Conservation (phyloP, 53 echinoderm and acorn worm genomes). For the Pentamera pediparva region DNA sequence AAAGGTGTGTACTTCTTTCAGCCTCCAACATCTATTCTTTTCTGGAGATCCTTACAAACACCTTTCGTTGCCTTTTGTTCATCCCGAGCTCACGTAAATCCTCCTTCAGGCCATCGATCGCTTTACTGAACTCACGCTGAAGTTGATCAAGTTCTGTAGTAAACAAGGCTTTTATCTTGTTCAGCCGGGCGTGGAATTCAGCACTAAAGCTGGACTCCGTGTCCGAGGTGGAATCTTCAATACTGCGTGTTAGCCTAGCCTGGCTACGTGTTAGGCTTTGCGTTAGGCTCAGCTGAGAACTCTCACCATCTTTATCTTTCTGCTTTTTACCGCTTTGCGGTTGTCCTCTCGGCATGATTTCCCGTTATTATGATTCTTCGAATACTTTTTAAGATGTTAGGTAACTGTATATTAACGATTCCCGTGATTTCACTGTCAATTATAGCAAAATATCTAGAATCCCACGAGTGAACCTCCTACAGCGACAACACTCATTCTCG, state of each 20-base stretch:
- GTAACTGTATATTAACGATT: background rate
- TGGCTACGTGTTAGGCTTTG: conserved; percentile 12
- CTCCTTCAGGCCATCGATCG: background rate
- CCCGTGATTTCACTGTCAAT: background rate
- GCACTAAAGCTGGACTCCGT: conserved; percentile 4
- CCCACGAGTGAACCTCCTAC: background rate
- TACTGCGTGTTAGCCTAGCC: background rate
- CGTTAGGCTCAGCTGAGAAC: background rate
- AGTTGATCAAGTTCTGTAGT: background rate
- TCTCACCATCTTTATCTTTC: background rate
- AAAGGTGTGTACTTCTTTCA: background rate
- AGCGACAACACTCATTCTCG: background rate
- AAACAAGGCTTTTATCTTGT: background rate
- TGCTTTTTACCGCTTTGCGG: background rate
- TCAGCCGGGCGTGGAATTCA: background rate
- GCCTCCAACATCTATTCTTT: background rate
- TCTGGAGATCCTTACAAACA: background rate
- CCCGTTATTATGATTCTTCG: too few relatives aligned
- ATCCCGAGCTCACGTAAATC: background rate
- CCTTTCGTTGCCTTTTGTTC: background rate
- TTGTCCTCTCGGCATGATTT: background rate
- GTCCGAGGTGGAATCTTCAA: background rate
- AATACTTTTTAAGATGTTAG: background rate
- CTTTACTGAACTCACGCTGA: background rate
- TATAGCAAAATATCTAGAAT: background rate